Evolutionary conservation across 2,888 invertebrate species (phyloP), one percentile per base, ranked within the genome.

Genomic region (Agriopis leucophaearia): DNA sequence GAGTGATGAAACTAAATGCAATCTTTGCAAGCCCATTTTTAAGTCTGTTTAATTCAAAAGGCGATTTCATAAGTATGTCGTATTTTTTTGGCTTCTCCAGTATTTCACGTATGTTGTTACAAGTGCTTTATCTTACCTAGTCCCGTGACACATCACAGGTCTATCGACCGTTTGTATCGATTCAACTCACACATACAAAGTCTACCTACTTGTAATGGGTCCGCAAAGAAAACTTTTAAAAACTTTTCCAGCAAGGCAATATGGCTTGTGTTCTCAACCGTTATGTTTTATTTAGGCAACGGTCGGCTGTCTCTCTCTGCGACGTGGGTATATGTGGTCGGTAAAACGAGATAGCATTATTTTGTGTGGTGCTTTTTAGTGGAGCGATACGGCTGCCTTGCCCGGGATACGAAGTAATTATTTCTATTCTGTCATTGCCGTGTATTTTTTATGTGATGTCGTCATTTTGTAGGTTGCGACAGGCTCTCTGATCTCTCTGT

Each of bases 141-240:
- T 79, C 75, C 74, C 78, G 68, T 75, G 76, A 78, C 75, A 81
- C 75, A 80, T 78, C 74, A 77, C 74, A 79, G 73, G 82, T 86
- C 82, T 88, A 91, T 92, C 91, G 90, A 91, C 88, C 89, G 88
- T 82, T 81, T 84, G 82, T 90, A 90, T 90, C 85, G 88, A 88
- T 79, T 87, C 83, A 74, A 84, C 88, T 75, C 88, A 88, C 89
- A 88, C 90, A 88, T 83, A 90, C 88, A 86, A 84, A 81, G 78
- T 78, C 86, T 77, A 89, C 94, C 86, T 77, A 89, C 94, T 92
- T 91, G 92, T 94, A 94, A 94, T 94, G 92, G 94, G 91, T 90
- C 94, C 91, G 93, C 92, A 94, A 94, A 94, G 93, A 93, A 94
- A 94, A 94, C 91, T 94, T 94, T 94, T 94, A 88, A 94, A 94